Percentiles rank a stretch among this genome's conserved stretches.
These are phyloP conservation scores for Ancistrus triradiatus DNA, from an alignment of 2,113 vertebrate genomes.

Conservation along the genomic window DNA sequence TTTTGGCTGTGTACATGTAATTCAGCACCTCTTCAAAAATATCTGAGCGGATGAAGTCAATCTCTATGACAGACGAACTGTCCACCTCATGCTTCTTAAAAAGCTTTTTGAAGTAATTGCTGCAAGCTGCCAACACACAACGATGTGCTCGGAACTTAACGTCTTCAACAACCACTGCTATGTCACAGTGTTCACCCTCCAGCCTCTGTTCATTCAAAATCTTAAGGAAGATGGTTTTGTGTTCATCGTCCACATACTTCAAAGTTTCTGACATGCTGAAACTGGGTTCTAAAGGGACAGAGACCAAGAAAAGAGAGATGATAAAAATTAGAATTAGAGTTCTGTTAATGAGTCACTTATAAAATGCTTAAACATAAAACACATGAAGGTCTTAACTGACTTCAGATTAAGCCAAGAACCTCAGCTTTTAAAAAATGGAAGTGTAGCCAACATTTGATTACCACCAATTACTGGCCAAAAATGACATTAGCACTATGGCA, in stretches of 20 bases:
- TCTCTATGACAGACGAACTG: conserved; percentile 94
- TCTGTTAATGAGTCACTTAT: too few relatives aligned
- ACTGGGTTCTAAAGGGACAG: conserved; percentile 74
- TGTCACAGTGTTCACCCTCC: conserved; percentile 96
- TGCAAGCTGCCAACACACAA: conserved; percentile 94
- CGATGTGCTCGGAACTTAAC: conserved; percentile 94
- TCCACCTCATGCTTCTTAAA: conserved; percentile 96
- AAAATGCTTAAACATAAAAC: too few relatives aligned
- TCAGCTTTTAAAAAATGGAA: too few relatives aligned
- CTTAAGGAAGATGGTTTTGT: conserved; percentile 94
- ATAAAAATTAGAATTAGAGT: too few relatives aligned
- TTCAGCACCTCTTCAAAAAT: conserved; percentile 97
- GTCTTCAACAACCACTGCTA: conserved; percentile 95
- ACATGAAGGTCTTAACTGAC: too few relatives aligned
- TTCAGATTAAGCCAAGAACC: too few relatives aligned
- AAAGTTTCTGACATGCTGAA: conserved; percentile 94
- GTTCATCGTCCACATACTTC: conserved; percentile 95
- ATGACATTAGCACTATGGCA: too few relatives aligned
- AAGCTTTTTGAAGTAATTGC: conserved; percentile 97
- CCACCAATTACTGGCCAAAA: too few relatives aligned
- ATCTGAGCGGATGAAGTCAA: conserved; percentile 92
- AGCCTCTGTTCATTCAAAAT: conserved; percentile 92
- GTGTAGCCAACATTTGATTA: too few relatives aligned
- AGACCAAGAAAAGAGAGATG: too few relatives aligned
- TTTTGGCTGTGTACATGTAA: conserved; percentile 98